Evolutionary conservation across 2,113 vertebrate species (phyloP).

Genomic region (Rhinopomastus cyanomelas): DNA sequence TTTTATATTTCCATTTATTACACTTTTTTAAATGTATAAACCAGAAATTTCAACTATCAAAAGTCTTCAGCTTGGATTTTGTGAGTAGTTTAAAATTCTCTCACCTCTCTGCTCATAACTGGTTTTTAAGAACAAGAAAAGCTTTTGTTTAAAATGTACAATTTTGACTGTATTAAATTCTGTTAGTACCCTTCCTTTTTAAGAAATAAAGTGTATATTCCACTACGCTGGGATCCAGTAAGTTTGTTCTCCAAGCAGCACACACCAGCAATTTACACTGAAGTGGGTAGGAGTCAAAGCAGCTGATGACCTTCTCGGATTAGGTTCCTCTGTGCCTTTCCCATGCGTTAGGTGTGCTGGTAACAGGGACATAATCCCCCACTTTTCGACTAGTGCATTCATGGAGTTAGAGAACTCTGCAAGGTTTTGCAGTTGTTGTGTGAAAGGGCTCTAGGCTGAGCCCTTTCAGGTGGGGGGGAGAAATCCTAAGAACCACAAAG

Average conservation of each 20-base stretch:
- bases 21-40: constrained; percentile 66
- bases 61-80: constrained; percentile 60
- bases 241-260: constrained; percentile 24
- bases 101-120: constrained; percentile 63
- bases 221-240: constrained; percentile 47
- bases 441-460: background rate
- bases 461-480: background rate
- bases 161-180: constrained; percentile 71
- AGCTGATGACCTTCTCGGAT: background rate
- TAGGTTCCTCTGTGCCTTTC: background rate
- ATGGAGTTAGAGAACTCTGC: background rate
- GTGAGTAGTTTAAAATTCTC: constrained; percentile 62
- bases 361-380: background rate
- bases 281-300: background rate
- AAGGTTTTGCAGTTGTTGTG: background rate
- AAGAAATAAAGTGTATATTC: constrained; percentile 72
- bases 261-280: background rate
- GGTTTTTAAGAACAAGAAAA: constrained; percentile 62
- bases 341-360: background rate
- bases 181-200: constrained; percentile 69
- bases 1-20: constrained; percentile 69
- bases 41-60: constrained; percentile 60
- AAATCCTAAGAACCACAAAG: background rate
- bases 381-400: background rate
- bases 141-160: constrained; percentile 70